These are phyloP conservation scores for Colletes gigas DNA, from an alignment of 1,140 invertebrate genomes.

Conservation along the genomic window DNA sequence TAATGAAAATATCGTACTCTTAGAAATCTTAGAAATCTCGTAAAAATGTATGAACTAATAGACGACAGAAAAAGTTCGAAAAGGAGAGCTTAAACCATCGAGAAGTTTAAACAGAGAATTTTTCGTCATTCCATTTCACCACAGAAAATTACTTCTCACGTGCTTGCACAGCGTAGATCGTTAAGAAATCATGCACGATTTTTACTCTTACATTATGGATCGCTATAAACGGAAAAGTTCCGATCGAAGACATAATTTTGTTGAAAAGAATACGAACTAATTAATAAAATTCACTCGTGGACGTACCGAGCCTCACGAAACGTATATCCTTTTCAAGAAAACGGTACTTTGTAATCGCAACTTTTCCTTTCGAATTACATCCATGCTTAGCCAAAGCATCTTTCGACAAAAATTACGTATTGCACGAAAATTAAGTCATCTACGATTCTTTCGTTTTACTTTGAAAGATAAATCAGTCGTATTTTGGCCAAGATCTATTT, in stretches of 20 bases:
- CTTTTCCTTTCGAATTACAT: constrained; percentile 3
- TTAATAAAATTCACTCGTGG: background rate
- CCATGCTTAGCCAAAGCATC: background rate
- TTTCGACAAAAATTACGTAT: constrained; percentile 29
- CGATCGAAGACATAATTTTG: constrained; percentile 13
- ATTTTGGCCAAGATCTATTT: background rate
- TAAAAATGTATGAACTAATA: background rate
- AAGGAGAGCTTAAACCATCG: background rate
- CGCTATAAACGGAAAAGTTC: constrained; percentile 16
- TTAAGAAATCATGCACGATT: background rate
- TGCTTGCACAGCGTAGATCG: background rate
- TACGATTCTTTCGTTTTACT: background rate
- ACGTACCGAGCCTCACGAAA: background rate
- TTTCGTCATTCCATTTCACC: background rate
- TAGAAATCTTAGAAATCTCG: background rate
- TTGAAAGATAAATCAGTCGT: too few relatives aligned
- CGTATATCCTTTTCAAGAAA: constrained; percentile 26
- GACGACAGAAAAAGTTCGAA: background rate
- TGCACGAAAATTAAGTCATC: constrained; percentile 38
- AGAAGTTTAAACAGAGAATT: background rate
- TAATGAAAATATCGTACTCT: background rate
- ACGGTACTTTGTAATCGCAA: constrained; percentile 21
- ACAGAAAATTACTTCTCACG: constrained; percentile 10
- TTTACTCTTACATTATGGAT: background rate
- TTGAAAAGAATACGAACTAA: constrained; percentile 13